Evolutionary conservation across 2,797 vertebrate species (phyloP), one percentile per base, ranked within the genome.

Genomic region (Malacoctenus gilli): DNA sequence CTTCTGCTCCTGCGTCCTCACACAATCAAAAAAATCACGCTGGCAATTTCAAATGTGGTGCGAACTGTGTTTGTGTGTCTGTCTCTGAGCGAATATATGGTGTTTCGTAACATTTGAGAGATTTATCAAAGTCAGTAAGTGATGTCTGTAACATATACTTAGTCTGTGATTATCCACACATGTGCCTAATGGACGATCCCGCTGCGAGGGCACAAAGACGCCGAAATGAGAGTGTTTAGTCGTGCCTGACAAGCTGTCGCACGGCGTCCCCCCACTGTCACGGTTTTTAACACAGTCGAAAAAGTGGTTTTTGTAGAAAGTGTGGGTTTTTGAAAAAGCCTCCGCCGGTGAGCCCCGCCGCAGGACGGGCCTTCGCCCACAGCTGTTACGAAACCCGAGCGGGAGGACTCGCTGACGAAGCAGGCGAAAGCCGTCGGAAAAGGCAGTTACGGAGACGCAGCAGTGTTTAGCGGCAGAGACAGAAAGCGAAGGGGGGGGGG

Each of bases 351-450:
- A 28, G 42, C 59, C n/a, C 25, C 10, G 37, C 32, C 34, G 2
- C 30, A 57, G 42, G 55, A 38, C 2, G 11, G 40, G 37, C 43
- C 14, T 55, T 66, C 1, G 4, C 38, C 46, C 46, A 15, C 51
- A 25, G 10, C 43, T 30, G 21, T 32, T 51, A 49, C 65, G 68
- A 61, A 64, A 66, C 56, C 51, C 13, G 4, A 56, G 46, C 57
- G 53, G 38, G 21, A 43, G 65, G 43, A 49, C 61, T 49, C 80
- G 83, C 82, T 81, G 85, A 85, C 72, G 39, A 63, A 70, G 46
- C 46, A 14, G 23, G 10, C 47, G 63, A 67, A 52, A 48, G 6
- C 44, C 42, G 63, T 41, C 23, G 62, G 64, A 72, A 54, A 50
- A 53, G n/a, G 21, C 59, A 13, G 76, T 71, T 50, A 65, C 52